phyloP scores from a whole-genome alignment of 1,140 invertebrate species.

The Brachystomella parvula region DNA sequence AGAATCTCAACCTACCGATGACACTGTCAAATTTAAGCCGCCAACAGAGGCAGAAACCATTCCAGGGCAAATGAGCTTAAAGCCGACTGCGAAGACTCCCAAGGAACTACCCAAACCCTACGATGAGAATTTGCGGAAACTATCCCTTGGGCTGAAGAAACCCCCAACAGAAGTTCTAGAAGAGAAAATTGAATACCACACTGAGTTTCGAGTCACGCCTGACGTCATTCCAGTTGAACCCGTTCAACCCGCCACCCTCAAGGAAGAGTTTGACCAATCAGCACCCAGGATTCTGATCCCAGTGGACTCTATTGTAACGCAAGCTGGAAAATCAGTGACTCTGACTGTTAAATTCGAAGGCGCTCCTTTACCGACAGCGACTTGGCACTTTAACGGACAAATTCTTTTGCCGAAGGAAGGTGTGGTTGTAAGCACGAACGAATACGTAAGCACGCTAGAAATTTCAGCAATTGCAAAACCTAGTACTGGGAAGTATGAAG shows the following conservation, averaged over 20 bases:
- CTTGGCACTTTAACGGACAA: conserved; percentile 81
- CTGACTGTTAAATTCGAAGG: conserved; percentile 64
- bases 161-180: conserved; percentile 24
- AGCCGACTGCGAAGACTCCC: conserved; percentile 4
- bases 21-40: conserved; percentile 3
- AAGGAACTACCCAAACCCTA: conserved; percentile 14
- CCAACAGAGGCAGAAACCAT: background rate
- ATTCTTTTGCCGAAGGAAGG: conserved; percentile 62
- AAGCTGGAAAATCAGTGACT: conserved; percentile 51
- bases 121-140: conserved; percentile 12
- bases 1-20: background rate
- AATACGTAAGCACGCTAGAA: conserved; percentile 58
- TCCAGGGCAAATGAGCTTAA: conserved; percentile 8
- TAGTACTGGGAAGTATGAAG: conserved; percentile 75
- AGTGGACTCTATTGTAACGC: conserved; percentile 55
- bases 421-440: conserved; percentile 54
- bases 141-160: conserved; percentile 13
- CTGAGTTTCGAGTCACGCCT: conserved; percentile 23
- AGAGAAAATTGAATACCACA: conserved; percentile 26
- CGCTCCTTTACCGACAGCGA: conserved; percentile 60
- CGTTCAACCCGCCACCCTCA: background rate
- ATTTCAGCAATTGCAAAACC: conserved; percentile 62
- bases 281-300: conserved; percentile 62
- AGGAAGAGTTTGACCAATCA: background rate
- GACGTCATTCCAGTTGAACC: background rate